Percentiles rank a stretch among this genome's conserved stretches.
phyloP scores from a whole-genome alignment of 92 coral and sea anemone genomes.

The Isaurus tuberculatus region DNA sequence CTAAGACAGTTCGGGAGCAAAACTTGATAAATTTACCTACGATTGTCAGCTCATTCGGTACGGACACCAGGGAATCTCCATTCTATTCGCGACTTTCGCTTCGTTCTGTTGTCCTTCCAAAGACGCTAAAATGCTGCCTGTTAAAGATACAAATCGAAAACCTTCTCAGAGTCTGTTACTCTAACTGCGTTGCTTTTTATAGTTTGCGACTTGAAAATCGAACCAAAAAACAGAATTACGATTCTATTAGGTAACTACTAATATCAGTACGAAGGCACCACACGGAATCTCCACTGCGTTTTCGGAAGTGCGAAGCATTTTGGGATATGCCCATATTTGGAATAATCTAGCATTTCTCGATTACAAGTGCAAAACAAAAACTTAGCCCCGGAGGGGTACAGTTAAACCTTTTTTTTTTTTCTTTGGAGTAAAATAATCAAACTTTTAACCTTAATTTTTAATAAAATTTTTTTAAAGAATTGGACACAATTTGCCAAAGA shows the following conservation, averaged over 20 bases:
- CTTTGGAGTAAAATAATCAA: too few relatives aligned
- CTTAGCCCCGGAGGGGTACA: neutral
- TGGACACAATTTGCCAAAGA: too few relatives aligned
- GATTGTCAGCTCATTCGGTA: neutral
- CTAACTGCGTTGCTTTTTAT: neutral
- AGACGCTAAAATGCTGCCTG: neutral
- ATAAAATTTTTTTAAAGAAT: too few relatives aligned
- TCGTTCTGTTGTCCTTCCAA: neutral
- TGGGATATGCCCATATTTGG: slow-evolving; percentile 50
- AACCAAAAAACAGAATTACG: slow-evolving; percentile 2
- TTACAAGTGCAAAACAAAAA: neutral
- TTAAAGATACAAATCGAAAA: neutral
- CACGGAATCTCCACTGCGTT: slow-evolving; percentile 50
- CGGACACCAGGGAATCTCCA: slow-evolving; percentile 46
- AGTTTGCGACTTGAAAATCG: neutral
- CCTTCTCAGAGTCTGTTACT: neutral
- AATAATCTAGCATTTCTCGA: neutral
- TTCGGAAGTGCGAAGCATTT: neutral
- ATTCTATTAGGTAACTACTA: slow-evolving; percentile 2
- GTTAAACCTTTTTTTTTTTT: too few relatives aligned
- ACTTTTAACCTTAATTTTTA: too few relatives aligned
- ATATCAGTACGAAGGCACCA: neutral
- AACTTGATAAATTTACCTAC: slow-evolving; percentile 2
- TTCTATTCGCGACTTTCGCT: slow-evolving; percentile 6
- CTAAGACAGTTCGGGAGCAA: neutral